Conservation (phyloP, 2,888 invertebrate species). For the Melolontha melolontha region DNA sequence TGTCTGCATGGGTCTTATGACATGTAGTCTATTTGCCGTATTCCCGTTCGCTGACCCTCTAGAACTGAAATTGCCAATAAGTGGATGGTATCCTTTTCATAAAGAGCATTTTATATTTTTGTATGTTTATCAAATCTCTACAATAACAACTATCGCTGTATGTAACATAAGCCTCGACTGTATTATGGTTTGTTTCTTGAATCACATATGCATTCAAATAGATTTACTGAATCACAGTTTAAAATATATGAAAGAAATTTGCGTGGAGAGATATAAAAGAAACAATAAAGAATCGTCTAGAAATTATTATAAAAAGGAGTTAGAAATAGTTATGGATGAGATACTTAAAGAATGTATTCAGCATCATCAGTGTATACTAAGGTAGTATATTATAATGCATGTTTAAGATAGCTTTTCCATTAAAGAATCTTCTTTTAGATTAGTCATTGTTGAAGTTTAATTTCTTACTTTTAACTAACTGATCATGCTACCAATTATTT, state of each 20-base stretch:
- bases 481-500: too few species aligned
- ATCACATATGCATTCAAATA: slow-evolving; percentile 16
- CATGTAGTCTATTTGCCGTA: not conserved
- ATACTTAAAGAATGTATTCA: slow-evolving; percentile 3
- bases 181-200: slow-evolving; percentile 9
- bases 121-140: not conserved
- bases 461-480: too few species aligned
- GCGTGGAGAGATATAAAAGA: not conserved
- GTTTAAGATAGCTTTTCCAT: too few species aligned
- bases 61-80: not conserved
- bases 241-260: slow-evolving; percentile 3
- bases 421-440: too few species aligned
- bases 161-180: slow-evolving; percentile 6
- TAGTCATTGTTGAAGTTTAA: too few species aligned
- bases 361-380: too few species aligned
- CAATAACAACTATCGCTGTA: not conserved
- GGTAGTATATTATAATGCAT: too few species aligned
- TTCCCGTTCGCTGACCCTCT: not conserved
- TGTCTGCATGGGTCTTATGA: not conserved
- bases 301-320: not conserved
- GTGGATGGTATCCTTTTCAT: slow-evolving; percentile 3
- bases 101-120: not conserved
- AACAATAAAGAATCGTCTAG: not conserved
- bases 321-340: slow-evolving; percentile 12
- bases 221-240: slow-evolving; percentile 9